Evolutionary conservation across 2,113 vertebrate genomes (phyloP).

Genomic region (Trochalopteron elliotii): DNA sequence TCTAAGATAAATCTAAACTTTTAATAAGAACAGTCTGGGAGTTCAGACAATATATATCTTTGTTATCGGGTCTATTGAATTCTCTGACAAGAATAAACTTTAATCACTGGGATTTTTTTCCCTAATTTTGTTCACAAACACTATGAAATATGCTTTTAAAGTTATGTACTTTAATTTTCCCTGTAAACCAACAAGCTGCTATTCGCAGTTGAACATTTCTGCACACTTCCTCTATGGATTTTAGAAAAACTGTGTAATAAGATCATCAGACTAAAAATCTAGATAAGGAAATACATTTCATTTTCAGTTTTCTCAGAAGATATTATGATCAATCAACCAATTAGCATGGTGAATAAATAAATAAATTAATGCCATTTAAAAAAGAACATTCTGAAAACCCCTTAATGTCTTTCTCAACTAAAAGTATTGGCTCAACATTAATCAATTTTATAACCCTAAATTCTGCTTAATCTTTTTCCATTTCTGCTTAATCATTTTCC

Average conservation of each 20-base stretch:
- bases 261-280: neutral
- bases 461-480: constrained; percentile 18
- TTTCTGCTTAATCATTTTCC: constrained; percentile 16
- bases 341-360: neutral
- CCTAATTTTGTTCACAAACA: neutral
- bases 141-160: neutral
- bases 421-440: neutral
- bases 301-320: constrained; percentile 35
- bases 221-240: neutral
- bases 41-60: neutral
- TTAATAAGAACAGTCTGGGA: neutral
- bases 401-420: neutral
- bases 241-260: constrained; percentile 1
- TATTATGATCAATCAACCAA: constrained; percentile 21
- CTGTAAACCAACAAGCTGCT: neutral
- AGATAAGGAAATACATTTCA: constrained; percentile 3
- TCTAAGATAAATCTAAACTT: constrained; percentile 8
- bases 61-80: neutral
- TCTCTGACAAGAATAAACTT: neutral
- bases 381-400: neutral
- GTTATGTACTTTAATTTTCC: neutral
- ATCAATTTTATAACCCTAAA: neutral
- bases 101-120: neutral
- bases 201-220: neutral
- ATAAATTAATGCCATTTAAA: neutral